Conservation (phyloP, 2,797 vertebrate genomes). For the Erithacus rubecula region DNA sequence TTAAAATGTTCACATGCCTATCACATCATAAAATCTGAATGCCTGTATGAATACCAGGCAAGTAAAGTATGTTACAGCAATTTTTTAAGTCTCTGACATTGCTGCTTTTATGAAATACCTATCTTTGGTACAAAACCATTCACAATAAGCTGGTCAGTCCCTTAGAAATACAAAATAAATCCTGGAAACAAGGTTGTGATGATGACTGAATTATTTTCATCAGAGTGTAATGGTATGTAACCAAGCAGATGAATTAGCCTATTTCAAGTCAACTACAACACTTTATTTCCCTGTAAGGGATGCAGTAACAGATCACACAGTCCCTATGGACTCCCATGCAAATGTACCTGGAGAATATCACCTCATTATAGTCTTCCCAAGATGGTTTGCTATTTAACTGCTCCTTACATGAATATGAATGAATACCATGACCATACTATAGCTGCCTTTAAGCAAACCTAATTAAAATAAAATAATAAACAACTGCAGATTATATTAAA, state of each 20-base stretch:
- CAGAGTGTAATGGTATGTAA: neutral
- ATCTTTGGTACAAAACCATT: neutral
- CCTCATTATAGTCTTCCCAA: neutral
- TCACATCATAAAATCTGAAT: neutral
- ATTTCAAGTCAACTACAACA: neutral
- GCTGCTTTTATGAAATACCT: neutral
- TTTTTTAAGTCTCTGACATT: neutral
- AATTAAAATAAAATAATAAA: neutral
- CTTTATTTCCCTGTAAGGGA: neutral
- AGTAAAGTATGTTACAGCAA: neutral
- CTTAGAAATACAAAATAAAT: neutral
- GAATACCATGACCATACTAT: neutral
- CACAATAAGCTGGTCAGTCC: neutral
- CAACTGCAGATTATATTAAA: neutral
- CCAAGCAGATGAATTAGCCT: neutral
- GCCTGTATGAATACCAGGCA: neutral
- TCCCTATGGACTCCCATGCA: neutral
- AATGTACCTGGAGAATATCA: neutral
- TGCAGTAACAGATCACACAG: neutral
- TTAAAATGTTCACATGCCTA: neutral
- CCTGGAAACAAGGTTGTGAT: neutral
- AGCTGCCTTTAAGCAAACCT: neutral
- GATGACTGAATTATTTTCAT: neutral
- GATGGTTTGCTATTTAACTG: neutral
- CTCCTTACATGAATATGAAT: too few relatives aligned